Percentiles rank a stretch among this genome's conserved stretches.
These are phyloP conservation scores for Paralinhomoeus sp. DNA, from an alignment of 2,888 invertebrate genomes.

Conservation along the genomic window DNA sequence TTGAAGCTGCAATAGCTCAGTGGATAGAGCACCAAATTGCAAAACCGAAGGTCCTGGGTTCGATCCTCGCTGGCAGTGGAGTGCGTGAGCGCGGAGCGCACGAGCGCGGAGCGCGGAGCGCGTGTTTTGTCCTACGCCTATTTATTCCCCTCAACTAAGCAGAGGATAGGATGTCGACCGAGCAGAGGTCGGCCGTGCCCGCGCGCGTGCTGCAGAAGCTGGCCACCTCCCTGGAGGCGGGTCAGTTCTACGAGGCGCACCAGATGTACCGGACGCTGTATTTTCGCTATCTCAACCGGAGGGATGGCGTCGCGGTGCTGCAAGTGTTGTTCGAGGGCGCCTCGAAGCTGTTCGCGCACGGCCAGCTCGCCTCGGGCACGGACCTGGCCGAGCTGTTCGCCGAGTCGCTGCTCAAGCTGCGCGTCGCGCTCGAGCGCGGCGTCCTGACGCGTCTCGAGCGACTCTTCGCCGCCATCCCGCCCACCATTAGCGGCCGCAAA, in stretches of 20 bases:
- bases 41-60: too few species aligned
- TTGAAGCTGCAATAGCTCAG: too few species aligned
- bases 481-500: too few species aligned
- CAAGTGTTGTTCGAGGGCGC: constrained; percentile 9
- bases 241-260: constrained; percentile 17
- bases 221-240: constrained; percentile 7
- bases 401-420: constrained; percentile 3
- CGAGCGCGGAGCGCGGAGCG: too few species aligned
- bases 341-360: constrained; percentile 4
- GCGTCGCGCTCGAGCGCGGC: background rate
- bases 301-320: constrained; percentile 9
- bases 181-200: too few species aligned
- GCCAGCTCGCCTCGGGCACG: constrained; percentile 4
- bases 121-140: too few species aligned
- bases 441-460: background rate
- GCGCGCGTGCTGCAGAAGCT: constrained; percentile 1
- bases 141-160: too few species aligned
- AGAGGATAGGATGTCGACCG: too few species aligned
- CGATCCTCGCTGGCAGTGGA: too few species aligned
- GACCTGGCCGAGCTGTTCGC: constrained; percentile 7
- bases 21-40: too few species aligned
- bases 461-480: background rate
- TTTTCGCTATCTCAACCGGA: constrained; percentile 8
- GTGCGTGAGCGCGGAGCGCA: too few species aligned
- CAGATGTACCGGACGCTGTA: constrained; percentile 15